Base-by-base conservation (phyloP, 2,888 invertebrate species). In the Ectobius pallidus region DNA sequence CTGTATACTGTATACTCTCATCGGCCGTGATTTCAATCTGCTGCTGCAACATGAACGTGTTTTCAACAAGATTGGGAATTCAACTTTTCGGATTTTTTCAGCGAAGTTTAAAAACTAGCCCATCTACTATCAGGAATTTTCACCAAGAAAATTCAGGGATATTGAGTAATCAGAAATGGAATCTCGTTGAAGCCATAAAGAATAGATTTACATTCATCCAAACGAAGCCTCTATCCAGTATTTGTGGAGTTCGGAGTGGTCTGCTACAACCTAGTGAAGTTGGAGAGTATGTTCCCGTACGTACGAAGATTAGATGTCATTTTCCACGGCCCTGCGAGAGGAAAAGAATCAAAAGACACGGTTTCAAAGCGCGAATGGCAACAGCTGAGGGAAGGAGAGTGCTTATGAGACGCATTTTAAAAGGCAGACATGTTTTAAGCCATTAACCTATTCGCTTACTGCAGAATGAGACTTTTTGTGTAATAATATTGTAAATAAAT, bases 291-390 rank as follows among this genome's bases (percentile, higher is more conserved):
- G 16, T 63, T 22, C 25, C 34, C 25, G 63, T 63, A 9, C 39
- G 78, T 78, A 86, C 82, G 1, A 83, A 86, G 77, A 86, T 92
- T 0, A 86, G 92, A 61, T 86, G 87, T 78, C 87, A 92, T 78
- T 94, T 94, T 78, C 92, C 93, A 0, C 86, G 91, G 58, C 91
- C 94, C 0, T 90, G 87, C 69, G 94, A 94, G 84, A 86, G 87
- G 0, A 89, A 86, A 78, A 86, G 94, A 78, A 86, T 93, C 1
- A 88, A 88, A 49, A 86, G 87, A 9, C 91, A 92, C 76, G 93
- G 94, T 0, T 94, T 89, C 88, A 82, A 86, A 6, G 82, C 86
- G 0, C 87, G 92, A 74, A 90, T 94, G 85, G 87, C 90, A 0
- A 92, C 93, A 0, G 84, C 85, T 0, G 84, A 80, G 58, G 94